These are phyloP conservation scores for Scaptomyza hsui DNA, from an alignment of 1,140 invertebrate genomes.

Conservation along the genomic window DNA sequence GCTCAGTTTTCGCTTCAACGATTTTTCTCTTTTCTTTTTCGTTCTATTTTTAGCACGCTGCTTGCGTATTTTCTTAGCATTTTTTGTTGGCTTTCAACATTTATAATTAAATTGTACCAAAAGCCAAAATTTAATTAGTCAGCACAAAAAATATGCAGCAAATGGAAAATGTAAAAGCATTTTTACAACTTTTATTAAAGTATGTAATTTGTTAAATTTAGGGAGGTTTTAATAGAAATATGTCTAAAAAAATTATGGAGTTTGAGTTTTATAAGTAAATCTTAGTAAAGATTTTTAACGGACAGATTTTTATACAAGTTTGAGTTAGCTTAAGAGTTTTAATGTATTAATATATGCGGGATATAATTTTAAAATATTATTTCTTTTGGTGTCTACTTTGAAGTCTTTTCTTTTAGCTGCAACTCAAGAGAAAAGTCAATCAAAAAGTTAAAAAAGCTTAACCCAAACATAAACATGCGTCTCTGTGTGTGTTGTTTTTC, in stretches of 20 bases:
- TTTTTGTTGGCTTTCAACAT: conserved; percentile 8
- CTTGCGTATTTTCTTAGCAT: conserved; percentile 15
- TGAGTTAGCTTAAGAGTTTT: too few relatives aligned
- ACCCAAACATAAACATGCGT: not conserved
- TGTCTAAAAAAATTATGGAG: too few relatives aligned
- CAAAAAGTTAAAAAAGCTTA: conserved; percentile 26
- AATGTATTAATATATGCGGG: too few relatives aligned
- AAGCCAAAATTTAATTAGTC: conserved; percentile 26
- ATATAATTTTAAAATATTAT: too few relatives aligned
- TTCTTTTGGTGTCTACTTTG: not conserved
- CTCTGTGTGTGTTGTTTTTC: conserved; percentile 3
- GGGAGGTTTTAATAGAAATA: too few relatives aligned
- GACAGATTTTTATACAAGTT: too few relatives aligned
- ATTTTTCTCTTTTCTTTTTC: conserved; percentile 1
- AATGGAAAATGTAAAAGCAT: conserved; percentile 5
- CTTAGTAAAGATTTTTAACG: too few relatives aligned
- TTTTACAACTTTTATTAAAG: not conserved
- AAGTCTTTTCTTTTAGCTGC: not conserved
- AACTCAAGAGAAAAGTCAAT: conserved; percentile 33
- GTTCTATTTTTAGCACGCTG: conserved; percentile 29
- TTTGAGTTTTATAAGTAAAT: too few relatives aligned
- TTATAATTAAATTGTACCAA: conserved; percentile 18
- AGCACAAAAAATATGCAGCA: conserved; percentile 1
- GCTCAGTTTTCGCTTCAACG: conserved; percentile 16
- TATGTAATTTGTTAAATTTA: not conserved